Conservation (phyloP, 2,888 invertebrate genomes). For the Melipona beecheii region DNA sequence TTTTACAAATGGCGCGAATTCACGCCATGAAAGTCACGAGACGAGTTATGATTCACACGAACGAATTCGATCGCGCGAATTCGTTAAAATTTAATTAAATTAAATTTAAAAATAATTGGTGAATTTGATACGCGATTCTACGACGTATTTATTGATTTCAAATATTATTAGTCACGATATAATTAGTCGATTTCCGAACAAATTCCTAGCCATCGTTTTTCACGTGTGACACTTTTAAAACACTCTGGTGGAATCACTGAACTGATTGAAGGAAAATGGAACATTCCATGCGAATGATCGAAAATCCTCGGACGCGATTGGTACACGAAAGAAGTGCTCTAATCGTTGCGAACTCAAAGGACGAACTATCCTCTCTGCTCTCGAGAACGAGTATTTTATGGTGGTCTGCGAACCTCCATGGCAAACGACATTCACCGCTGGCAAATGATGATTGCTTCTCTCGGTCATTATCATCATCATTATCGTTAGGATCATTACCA, state of each 20-base stretch:
- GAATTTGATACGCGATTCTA: background rate
- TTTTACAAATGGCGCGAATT: background rate
- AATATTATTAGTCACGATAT: background rate
- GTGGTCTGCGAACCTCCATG: slow-evolving; percentile 70
- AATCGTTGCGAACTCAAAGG: slow-evolving; percentile 42
- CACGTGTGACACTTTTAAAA: background rate
- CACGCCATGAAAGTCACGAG: background rate
- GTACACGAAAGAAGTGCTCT: slow-evolving; percentile 20
- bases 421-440: slow-evolving; percentile 79
- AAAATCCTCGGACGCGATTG: background rate
- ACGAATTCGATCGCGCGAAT: background rate
- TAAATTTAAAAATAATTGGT: background rate
- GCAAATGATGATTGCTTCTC: slow-evolving; percentile 82
- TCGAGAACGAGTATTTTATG: slow-evolving; percentile 53
- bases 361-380: slow-evolving; percentile 45
- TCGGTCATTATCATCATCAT: slow-evolving; percentile 74
- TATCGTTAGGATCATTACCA: slow-evolving; percentile 74
- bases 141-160: background rate
- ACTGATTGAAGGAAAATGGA: background rate
- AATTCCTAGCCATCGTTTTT: background rate
- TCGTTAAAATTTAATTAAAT: background rate
- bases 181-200: background rate
- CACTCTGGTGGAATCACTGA: slow-evolving; percentile 4
- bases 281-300: background rate
- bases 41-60: too few species aligned